Conservation (phyloP, 2,113 vertebrate genomes). For the Pseudorasbora parva region DNA sequence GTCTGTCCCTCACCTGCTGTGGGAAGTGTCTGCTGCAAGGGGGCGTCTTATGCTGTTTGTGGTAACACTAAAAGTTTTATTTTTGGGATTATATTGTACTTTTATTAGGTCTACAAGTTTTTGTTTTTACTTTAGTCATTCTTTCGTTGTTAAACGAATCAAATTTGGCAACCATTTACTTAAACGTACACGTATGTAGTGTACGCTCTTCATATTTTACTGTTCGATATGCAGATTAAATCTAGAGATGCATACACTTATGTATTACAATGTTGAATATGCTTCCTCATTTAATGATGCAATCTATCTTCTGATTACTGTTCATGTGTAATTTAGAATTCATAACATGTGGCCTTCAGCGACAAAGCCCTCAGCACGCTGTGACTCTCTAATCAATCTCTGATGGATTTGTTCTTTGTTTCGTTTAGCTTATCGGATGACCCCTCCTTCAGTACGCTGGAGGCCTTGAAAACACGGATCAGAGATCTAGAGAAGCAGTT, state of each 20-base stretch:
- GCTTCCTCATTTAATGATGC: constrained; percentile 38
- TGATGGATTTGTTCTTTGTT: constrained; percentile 54
- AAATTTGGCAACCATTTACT: neutral
- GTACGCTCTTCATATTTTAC: neutral
- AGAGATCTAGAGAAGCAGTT: constrained; percentile 98
- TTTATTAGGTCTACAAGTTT: neutral
- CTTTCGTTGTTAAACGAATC: neutral
- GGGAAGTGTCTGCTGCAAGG: neutral
- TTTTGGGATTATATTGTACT: neutral
- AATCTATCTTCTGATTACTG: constrained; percentile 27
- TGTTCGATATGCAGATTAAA: no score
- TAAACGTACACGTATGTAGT: neutral
- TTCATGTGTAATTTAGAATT: constrained; percentile 33
- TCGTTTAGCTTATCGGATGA: constrained; percentile 68
- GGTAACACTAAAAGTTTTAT: neutral
- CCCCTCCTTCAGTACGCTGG: constrained; percentile 85
- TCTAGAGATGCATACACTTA: neutral
- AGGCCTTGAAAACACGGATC: constrained; percentile 95
- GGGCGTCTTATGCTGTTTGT: neutral
- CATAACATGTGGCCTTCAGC: constrained; percentile 27
- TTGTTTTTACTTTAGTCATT: neutral
- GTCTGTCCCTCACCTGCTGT: neutral
- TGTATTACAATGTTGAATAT: constrained; percentile 13
- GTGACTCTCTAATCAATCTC: constrained; percentile 22
- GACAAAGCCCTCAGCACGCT: neutral